phyloP scores from a whole-genome alignment of 2,888 invertebrate genomes.

The Mimachlamys varia region DNA sequence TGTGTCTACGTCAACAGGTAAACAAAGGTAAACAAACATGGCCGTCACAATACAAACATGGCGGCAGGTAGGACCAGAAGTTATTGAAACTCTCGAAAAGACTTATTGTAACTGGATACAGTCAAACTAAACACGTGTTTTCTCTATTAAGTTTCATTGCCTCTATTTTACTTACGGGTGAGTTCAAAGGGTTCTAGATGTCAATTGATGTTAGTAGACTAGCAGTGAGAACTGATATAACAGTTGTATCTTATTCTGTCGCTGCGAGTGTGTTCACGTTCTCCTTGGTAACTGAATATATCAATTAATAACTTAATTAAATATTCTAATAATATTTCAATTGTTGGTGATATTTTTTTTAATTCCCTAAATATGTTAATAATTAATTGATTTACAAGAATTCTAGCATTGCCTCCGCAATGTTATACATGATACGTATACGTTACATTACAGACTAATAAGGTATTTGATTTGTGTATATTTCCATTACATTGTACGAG shows the following conservation, averaged over 20 bases:
- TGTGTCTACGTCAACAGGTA: background rate
- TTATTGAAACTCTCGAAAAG: background rate
- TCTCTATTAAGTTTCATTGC: background rate
- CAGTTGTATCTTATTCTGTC: background rate
- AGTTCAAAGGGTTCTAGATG: background rate
- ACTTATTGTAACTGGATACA: conserved; percentile 2
- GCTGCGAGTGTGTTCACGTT: background rate
- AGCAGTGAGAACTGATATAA: background rate
- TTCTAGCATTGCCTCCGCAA: no score
- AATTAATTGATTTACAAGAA: no score
- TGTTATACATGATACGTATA: no score
- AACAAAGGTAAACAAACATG: background rate
- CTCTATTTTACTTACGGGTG: background rate
- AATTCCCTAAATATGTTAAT: no score
- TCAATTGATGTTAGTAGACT: background rate
- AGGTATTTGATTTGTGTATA: no score
- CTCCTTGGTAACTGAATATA: no score
- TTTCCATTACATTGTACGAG: no score
- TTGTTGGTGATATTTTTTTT: no score
- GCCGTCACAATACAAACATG: background rate
- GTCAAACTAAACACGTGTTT: background rate
- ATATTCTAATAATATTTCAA: no score
- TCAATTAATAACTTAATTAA: no score
- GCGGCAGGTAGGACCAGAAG: conserved; percentile 22
- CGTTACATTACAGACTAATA: no score